Evolutionary conservation across 2,888 invertebrate species (phyloP).

Genomic region (Drosophila merina): DNA sequence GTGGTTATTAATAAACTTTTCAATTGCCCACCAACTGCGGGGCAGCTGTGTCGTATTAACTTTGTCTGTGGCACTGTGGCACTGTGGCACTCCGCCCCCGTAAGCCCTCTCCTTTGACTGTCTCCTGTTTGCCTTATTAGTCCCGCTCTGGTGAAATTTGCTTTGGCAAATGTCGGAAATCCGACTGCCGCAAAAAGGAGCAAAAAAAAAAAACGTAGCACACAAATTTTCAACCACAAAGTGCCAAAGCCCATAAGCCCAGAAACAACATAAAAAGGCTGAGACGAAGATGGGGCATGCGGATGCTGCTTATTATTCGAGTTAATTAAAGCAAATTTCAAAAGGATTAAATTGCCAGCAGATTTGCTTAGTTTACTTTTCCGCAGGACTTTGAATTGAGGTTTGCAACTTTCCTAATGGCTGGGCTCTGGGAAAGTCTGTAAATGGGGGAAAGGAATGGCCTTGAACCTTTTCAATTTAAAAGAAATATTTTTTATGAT

Average conservation of each 20-base stretch:
- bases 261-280: constrained; percentile 52
- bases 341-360: constrained; percentile 58
- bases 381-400: constrained; percentile 18
- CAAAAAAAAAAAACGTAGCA: constrained; percentile 11
- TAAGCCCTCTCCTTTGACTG: constrained; percentile 9
- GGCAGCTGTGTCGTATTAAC: constrained; percentile 69
- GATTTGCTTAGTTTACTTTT: constrained; percentile 49
- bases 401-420: constrained; percentile 17
- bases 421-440: not conserved
- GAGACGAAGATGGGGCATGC: not conserved
- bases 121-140: constrained; percentile 53
- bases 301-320: constrained; percentile 58
- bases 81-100: not conserved
- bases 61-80: constrained; percentile 38
- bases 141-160: constrained; percentile 48
- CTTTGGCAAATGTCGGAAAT: constrained; percentile 53
- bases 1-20: constrained; percentile 77
- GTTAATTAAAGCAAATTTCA: constrained; percentile 67
- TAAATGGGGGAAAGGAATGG: constrained; percentile 7
- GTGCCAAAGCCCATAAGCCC: constrained; percentile 57
- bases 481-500: not conserved
- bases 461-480: not conserved
- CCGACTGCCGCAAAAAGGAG: constrained; percentile 40
- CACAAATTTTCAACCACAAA: constrained; percentile 47
- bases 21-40: constrained; percentile 61